Percentiles rank a stretch among this genome's conserved stretches.
phyloP scores from a whole-genome alignment of 2,888 invertebrate species.

The Xanthostigma xanthostigma region DNA sequence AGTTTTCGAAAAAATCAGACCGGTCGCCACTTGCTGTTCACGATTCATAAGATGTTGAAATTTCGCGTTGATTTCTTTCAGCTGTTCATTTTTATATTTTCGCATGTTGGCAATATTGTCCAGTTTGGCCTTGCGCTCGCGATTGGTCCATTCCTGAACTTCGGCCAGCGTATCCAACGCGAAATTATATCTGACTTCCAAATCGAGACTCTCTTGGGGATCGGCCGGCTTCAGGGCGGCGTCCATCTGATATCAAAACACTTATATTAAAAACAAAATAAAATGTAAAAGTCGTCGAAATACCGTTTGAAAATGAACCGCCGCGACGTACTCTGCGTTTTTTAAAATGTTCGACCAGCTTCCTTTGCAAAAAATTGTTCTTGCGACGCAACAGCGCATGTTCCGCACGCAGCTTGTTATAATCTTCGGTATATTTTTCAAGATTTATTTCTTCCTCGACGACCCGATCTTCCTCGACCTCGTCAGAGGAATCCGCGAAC shows the following conservation, averaged over 20 bases:
- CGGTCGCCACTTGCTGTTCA: slow-evolving; percentile 22
- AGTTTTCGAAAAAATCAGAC: slow-evolving; percentile 24
- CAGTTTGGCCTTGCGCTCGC: slow-evolving; percentile 14
- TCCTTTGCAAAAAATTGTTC: slow-evolving; percentile 22
- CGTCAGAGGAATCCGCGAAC: not conserved
- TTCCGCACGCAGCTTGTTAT: slow-evolving; percentile 10
- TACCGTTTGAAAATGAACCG: not conserved
- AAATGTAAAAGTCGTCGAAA: not conserved
- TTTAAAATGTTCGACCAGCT: slow-evolving; percentile 23
- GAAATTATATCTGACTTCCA: slow-evolving; percentile 21
- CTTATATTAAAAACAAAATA: too few relatives aligned
- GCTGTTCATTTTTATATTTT: slow-evolving; percentile 14
- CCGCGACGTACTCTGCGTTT: slow-evolving; percentile 17
- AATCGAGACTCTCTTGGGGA: slow-evolving; percentile 11
- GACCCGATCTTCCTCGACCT: not conserved
- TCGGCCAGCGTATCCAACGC: slow-evolving; percentile 18
- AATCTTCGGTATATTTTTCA: slow-evolving; percentile 11
- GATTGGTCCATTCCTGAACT: slow-evolving; percentile 11
- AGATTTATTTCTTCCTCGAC: slow-evolving; percentile 11
- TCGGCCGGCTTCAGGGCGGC: not conserved
- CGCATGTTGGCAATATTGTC: slow-evolving; percentile 17
- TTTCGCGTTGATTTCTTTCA: slow-evolving; percentile 11
- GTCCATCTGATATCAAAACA: not conserved
- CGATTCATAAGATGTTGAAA: slow-evolving; percentile 18
- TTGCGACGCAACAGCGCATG: slow-evolving; percentile 12